phyloP scores from a whole-genome alignment of 2,888 invertebrate genomes.

The Phyllotreta cruciferae region DNA sequence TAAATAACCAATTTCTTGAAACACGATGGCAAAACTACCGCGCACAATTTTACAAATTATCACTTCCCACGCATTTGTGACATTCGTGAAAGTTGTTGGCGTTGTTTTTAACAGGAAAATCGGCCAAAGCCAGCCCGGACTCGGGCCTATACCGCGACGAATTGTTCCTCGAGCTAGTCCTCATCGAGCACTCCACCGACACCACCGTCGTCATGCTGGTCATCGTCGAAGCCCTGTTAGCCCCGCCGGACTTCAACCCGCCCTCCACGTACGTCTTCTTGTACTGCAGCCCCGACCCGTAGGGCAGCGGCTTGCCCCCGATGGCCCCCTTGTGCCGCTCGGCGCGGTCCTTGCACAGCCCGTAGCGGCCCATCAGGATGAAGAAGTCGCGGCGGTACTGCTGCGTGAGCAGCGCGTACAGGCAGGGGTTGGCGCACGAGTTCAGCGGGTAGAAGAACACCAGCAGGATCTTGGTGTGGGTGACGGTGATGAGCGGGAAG shows the following conservation, averaged over 20 bases:
- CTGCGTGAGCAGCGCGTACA: conserved; percentile 72
- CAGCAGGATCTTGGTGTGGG: conserved; percentile 64
- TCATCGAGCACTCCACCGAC: conserved; percentile 56
- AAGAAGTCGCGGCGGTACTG: conserved; percentile 69
- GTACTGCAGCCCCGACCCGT: conserved; percentile 56
- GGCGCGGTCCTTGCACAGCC: conserved; percentile 59
- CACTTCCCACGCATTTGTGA: conserved; percentile 47
- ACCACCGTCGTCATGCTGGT: conserved; percentile 58
- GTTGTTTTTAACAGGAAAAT: conserved; percentile 47
- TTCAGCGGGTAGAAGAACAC: conserved; percentile 76
- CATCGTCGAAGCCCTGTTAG: conserved; percentile 55
- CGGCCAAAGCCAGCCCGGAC: conserved; percentile 50
- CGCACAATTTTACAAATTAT: conserved; percentile 48
- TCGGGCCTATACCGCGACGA: conserved; percentile 48
- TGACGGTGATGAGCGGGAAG: conserved; percentile 66
- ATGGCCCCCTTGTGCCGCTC: conserved; percentile 61
- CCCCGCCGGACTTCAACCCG: conserved; percentile 45
- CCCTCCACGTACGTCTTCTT: conserved; percentile 39
- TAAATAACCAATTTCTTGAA: not conserved
- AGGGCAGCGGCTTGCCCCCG: conserved; percentile 57
- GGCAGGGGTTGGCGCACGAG: conserved; percentile 73
- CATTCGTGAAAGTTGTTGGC: conserved; percentile 49
- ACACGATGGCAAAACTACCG: not conserved
- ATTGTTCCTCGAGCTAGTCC: conserved; percentile 51
- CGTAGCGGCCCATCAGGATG: conserved; percentile 63